Evolutionary conservation across 2,888 invertebrate species (phyloP).

Genomic region (Conomelus anceps): DNA sequence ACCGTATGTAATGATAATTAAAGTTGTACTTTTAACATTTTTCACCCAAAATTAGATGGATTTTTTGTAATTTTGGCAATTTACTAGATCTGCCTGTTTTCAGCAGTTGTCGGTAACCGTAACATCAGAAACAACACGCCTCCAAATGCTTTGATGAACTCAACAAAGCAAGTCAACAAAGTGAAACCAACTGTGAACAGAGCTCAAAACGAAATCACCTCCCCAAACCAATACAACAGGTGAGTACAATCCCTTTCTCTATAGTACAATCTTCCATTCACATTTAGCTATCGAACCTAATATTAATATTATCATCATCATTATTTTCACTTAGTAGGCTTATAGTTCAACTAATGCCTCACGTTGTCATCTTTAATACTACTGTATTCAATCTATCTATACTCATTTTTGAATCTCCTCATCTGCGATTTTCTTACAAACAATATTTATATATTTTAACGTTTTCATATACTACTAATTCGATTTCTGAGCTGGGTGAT

Average conservation of each 20-base stretch:
- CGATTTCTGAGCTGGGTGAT: neutral
- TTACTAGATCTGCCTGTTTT: neutral
- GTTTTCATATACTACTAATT: neutral
- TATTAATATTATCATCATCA: neutral
- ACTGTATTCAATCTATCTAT: neutral
- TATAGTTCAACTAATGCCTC: neutral
- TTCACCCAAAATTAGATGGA: too few relatives aligned
- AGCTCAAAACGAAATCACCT: constrained; percentile 63
- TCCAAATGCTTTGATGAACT: constrained; percentile 64
- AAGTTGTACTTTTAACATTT: too few relatives aligned
- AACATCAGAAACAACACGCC: constrained; percentile 55
- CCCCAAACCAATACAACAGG: constrained; percentile 60
- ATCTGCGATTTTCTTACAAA: neutral
- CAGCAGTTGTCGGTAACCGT: constrained; percentile 32
- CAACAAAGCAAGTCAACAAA: constrained; percentile 77
- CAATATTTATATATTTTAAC: neutral
- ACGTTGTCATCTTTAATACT: neutral
- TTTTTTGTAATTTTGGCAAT: neutral
- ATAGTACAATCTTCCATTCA: neutral
- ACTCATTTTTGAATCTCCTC: neutral
- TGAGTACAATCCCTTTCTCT: constrained; percentile 36
- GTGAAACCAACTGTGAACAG: constrained; percentile 82
- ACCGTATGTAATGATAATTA: too few relatives aligned
- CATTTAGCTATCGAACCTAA: neutral
- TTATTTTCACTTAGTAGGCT: neutral